A percentile compares a stretch with the other conserved stretches of the same genome.
Conservation (phyloP, 2,113 vertebrate genomes). For the Petrocephalus zakoni region DNA sequence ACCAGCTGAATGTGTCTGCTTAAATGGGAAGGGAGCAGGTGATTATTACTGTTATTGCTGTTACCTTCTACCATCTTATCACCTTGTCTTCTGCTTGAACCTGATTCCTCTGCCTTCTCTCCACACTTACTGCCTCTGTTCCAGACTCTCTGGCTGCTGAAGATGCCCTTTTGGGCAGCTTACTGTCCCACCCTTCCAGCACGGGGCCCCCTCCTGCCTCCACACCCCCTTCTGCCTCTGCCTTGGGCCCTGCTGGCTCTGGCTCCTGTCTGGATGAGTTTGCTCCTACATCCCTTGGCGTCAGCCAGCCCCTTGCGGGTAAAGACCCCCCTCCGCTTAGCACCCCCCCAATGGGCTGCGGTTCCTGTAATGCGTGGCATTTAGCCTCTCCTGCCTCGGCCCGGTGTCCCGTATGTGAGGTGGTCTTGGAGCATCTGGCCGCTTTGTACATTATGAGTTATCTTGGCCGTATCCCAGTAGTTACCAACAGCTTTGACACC, state of each 20-base stretch:
- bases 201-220: constrained; percentile 51
- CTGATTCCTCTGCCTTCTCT: not conserved
- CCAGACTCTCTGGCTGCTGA: constrained; percentile 83
- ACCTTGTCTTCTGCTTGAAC: not conserved
- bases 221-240: constrained; percentile 43
- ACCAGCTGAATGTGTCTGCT: not conserved
- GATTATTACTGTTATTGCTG: not conserved
- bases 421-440: too few relatives aligned
- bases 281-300: constrained; percentile 60
- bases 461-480: not conserved
- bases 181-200: constrained; percentile 75
- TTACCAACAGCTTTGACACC: not conserved
- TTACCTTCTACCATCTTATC: constrained; percentile 26
- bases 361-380: too few relatives aligned
- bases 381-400: too few relatives aligned
- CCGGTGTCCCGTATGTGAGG: too few relatives aligned
- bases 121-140: constrained; percentile 5
- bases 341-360: not conserved
- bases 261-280: constrained; percentile 79
- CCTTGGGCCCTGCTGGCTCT: constrained; percentile 44
- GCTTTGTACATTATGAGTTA: not conserved
- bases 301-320: constrained; percentile 79
- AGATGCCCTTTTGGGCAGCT: constrained; percentile 82
- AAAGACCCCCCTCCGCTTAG: constrained; percentile 47
- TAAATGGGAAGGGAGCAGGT: not conserved